Evolutionary conservation across 2,113 vertebrate genomes (phyloP).

Genomic region (Lagenorhynchus albirostris): DNA sequence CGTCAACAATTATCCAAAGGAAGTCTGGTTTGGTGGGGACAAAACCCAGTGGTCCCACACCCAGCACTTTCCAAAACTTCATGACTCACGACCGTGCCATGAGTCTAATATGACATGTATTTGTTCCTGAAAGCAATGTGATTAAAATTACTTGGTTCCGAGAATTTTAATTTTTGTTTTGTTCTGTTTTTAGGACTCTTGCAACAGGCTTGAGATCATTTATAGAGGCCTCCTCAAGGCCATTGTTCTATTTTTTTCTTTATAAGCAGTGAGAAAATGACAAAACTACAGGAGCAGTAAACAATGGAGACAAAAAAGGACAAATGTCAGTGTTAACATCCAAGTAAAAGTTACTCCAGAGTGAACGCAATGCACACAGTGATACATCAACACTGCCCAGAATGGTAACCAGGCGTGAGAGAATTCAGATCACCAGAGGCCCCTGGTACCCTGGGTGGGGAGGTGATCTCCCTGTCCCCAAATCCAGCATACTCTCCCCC

Average conservation of each 20-base stretch:
- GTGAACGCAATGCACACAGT: not conserved
- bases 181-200: not conserved
- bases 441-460: not conserved
- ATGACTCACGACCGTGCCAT: not conserved
- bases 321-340: not conserved
- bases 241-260: not conserved
- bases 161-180: not conserved
- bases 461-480: not conserved
- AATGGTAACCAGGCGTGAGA: not conserved
- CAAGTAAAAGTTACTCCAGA: not conserved
- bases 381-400: accelerated
- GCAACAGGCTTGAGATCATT: not conserved
- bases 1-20: not conserved
- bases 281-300: not conserved
- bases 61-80: not conserved
- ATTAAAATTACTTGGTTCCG: not conserved
- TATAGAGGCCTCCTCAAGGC: not conserved
- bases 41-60: not conserved
- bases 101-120: not conserved
- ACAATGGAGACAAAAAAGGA: not conserved
- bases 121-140: not conserved
- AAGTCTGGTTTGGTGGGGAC: not conserved
- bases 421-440: not conserved
- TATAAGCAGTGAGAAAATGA: not conserved
- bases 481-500: not conserved